phyloP scores from a whole-genome alignment of 2,888 invertebrate species.

The Microplitis manilae region DNA sequence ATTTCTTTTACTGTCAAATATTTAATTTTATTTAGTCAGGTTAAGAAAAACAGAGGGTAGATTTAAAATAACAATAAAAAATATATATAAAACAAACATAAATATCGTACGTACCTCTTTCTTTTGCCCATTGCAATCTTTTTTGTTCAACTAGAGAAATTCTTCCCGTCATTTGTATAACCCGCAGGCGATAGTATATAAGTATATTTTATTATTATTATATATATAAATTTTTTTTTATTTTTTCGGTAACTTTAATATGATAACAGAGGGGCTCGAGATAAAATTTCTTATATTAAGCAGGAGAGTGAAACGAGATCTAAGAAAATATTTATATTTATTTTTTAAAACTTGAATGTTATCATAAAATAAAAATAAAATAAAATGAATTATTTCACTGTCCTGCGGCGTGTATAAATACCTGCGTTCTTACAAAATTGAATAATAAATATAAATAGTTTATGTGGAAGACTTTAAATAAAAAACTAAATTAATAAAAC shows the following conservation, averaged over 20 bases:
- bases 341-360: neutral
- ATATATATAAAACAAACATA: conserved; percentile 6
- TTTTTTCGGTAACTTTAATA: neutral
- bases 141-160: conserved; percentile 87
- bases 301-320: conserved; percentile 13
- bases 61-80: neutral
- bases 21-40: no score
- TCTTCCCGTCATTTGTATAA: conserved; percentile 54
- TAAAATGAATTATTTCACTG: conserved; percentile 46
- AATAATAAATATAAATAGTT: neutral
- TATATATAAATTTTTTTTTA: conserved; percentile 12
- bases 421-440: neutral
- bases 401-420: conserved; percentile 32
- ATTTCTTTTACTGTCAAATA: no score
- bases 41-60: neutral
- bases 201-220: conserved; percentile 6
- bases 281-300: conserved; percentile 20
- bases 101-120: conserved; percentile 80
- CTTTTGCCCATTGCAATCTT: conserved; percentile 93
- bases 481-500: conserved; percentile 18
- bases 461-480: conserved; percentile 34
- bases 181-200: neutral
- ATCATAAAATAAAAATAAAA: conserved; percentile 26
- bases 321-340: conserved; percentile 5
- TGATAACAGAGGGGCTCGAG: conserved; percentile 29